phyloP scores from a whole-genome alignment of 2,797 vertebrate species.

The Hephaestus fuliginosus region DNA sequence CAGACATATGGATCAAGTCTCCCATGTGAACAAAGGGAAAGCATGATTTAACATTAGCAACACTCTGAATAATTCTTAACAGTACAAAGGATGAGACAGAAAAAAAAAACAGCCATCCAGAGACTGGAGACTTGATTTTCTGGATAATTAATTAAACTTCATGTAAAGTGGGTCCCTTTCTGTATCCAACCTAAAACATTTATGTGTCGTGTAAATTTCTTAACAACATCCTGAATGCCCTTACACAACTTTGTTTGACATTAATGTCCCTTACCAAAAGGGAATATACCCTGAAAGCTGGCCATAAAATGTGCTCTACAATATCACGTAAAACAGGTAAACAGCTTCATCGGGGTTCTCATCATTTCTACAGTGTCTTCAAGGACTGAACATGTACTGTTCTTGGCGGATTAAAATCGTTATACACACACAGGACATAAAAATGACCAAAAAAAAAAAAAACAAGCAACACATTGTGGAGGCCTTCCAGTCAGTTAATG shows the following conservation, averaged over 20 bases:
- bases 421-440: conserved; percentile 8
- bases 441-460: not conserved
- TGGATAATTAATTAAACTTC: not conserved
- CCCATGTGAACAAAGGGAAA: conserved; percentile 19
- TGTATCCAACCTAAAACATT: conserved; percentile 47
- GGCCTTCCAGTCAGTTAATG: conserved; percentile 39
- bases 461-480: conserved; percentile 18
- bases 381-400: conserved; percentile 14
- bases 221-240: conserved; percentile 52
- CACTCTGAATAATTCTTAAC: not conserved
- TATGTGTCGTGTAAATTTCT: conserved; percentile 2
- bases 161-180: conserved; percentile 63
- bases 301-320: conserved; percentile 26
- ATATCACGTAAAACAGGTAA: conserved; percentile 38
- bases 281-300: conserved; percentile 30
- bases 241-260: conserved; percentile 22
- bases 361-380: not conserved
- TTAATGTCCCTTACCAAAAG: conserved; percentile 37
- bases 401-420: conserved; percentile 13
- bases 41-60: conserved; percentile 19
- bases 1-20: not conserved
- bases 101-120: not conserved
- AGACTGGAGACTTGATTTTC: not conserved
- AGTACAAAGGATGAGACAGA: not conserved
- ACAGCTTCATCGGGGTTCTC: conserved; percentile 15